Conservation (phyloP, 2,888 invertebrate genomes). For the Lasioglossum calceatum region DNA sequence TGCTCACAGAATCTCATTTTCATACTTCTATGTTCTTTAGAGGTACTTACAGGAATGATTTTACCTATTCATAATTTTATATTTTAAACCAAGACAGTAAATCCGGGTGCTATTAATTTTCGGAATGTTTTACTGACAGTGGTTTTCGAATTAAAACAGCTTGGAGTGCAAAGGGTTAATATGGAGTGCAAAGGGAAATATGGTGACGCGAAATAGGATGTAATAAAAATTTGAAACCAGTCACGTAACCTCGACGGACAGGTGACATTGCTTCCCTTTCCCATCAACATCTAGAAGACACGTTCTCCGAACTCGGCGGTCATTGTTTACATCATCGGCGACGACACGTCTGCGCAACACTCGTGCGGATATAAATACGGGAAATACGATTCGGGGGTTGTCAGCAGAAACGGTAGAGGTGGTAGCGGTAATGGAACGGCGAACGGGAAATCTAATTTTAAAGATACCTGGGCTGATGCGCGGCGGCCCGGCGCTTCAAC, state of each 20-base stretch:
- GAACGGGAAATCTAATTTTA: conserved; percentile 55
- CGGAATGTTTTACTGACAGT: not conserved
- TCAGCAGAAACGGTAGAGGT: not conserved
- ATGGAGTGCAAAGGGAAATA: no score
- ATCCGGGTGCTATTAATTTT: not conserved
- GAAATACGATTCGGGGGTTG: not conserved
- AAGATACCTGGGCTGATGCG: conserved; percentile 50
- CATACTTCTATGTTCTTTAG: not conserved
- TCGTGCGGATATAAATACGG: not conserved
- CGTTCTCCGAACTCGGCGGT: not conserved
- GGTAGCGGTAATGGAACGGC: conserved; percentile 21
- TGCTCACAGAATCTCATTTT: not conserved
- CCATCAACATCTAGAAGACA: not conserved
- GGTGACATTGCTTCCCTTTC: not conserved
- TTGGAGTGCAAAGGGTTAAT: no score
- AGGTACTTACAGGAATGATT: not conserved
- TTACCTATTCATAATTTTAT: no score
- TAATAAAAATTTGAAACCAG: not conserved
- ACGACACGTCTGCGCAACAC: not conserved
- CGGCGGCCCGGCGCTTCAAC: conserved; percentile 28
- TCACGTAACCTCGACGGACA: no score
- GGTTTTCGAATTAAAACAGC: no score
- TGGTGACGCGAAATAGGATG: not conserved
- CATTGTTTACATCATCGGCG: not conserved
- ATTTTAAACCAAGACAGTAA: no score